These are phyloP conservation scores for Cyphomyrus plagiostoma DNA, from an alignment of 2,113 vertebrate species.

Conservation along the genomic window DNA sequence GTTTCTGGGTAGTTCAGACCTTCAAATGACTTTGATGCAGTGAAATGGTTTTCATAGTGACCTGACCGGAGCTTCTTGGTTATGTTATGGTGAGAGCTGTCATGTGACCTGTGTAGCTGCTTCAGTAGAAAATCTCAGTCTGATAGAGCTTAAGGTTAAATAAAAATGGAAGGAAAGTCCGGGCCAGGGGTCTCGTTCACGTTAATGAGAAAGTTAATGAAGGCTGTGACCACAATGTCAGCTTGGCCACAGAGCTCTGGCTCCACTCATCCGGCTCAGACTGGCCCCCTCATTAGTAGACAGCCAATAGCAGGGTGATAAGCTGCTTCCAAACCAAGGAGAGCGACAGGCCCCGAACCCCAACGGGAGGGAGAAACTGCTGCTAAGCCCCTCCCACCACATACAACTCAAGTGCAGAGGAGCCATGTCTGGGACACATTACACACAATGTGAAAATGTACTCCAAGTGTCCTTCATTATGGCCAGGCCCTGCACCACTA, in stretches of 20 bases:
- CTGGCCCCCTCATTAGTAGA: not conserved
- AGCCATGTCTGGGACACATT: constrained; percentile 54
- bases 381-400: not conserved
- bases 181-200: not conserved
- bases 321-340: not conserved
- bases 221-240: not conserved
- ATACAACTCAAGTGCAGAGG: constrained; percentile 20
- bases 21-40: not conserved
- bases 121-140: not conserved
- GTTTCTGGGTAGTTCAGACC: not conserved
- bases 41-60: not conserved
- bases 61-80: not conserved
- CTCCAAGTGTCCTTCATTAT: constrained; percentile 49
- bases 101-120: not conserved
- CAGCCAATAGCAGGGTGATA: not conserved
- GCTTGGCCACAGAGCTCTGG: not conserved
- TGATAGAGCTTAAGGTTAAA: not conserved
- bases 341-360: not conserved
- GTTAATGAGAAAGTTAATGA: not conserved
- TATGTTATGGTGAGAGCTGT: not conserved
- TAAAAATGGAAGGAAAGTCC: not conserved
- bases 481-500: constrained; percentile 31
- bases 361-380: not conserved
- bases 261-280: not conserved
- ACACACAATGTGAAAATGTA: constrained; percentile 43